A percentile compares a stretch with the other conserved stretches of the same genome.
These are phyloP conservation scores for Dynastes tityus DNA, from an alignment of 2,888 invertebrate genomes.

Conservation along the genomic window DNA sequence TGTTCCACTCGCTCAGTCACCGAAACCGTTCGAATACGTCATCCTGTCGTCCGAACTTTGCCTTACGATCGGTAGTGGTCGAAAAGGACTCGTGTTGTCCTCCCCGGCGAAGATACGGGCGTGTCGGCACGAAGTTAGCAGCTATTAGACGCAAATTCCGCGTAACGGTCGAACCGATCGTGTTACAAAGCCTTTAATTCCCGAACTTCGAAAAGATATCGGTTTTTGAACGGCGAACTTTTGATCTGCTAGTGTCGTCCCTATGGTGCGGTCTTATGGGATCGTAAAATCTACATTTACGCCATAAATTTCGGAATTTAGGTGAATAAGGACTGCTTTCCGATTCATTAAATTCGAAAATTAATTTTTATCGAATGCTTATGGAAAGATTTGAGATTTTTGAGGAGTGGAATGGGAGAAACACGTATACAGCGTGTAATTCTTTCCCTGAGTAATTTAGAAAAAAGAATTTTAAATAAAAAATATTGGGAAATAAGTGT, in stretches of 20 bases:
- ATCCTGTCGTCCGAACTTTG: background rate
- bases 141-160: slow-evolving; percentile 34
- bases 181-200: slow-evolving; percentile 34
- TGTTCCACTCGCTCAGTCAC: background rate
- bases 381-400: no score
- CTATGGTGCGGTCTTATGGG: background rate
- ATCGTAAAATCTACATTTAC: slow-evolving; percentile 10
- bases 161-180: slow-evolving; percentile 25
- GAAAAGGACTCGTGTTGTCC: background rate
- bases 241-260: slow-evolving; percentile 9
- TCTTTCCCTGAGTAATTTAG: no score
- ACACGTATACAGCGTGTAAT: no score
- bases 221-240: slow-evolving; percentile 2
- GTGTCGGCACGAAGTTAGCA: slow-evolving; percentile 33
- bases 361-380: background rate
- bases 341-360: slow-evolving; percentile 15
- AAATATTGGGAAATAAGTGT: no score
- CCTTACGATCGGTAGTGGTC: background rate
- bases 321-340: background rate
- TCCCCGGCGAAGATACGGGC: slow-evolving; percentile 10
- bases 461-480: no score
- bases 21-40: background rate
- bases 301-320: slow-evolving; percentile 17
- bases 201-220: slow-evolving; percentile 2
- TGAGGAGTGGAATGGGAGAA: no score